phyloP scores from a whole-genome alignment of 2,113 vertebrate genomes.

The Cyphomyrus plagiostoma region DNA sequence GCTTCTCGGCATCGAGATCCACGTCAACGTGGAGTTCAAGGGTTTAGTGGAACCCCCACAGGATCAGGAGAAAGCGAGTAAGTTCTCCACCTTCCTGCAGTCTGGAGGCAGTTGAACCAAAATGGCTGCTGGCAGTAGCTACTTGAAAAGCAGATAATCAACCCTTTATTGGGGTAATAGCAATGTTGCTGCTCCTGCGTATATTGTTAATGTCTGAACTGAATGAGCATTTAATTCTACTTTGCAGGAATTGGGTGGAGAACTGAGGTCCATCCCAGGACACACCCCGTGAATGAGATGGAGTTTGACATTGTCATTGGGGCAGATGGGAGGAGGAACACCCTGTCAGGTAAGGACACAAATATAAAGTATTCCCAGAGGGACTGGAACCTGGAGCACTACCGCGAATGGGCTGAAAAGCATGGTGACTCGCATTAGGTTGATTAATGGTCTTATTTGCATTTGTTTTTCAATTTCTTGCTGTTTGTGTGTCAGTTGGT shows the following conservation, averaged over 20 bases:
- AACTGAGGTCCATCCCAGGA: slow-evolving; percentile 75
- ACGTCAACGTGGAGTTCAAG: slow-evolving; percentile 89
- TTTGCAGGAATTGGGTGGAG: slow-evolving; percentile 82
- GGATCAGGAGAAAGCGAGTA: slow-evolving; percentile 74
- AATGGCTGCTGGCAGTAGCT: neutral
- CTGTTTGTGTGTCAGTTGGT: neutral
- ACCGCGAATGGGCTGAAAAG: neutral
- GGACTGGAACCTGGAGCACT: neutral
- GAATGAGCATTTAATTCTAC: neutral
- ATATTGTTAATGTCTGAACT: neutral
- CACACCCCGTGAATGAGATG: slow-evolving; percentile 75
- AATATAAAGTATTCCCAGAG: neutral
- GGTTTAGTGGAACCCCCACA: slow-evolving; percentile 76
- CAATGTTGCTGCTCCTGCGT: neutral
- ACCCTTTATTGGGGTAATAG: neutral
- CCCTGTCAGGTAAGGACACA: slow-evolving; percentile 73
- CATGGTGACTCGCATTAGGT: neutral
- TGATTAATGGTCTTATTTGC: neutral
- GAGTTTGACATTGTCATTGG: slow-evolving; percentile 90
- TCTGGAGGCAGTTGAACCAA: neutral
- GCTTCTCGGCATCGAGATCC: slow-evolving; percentile 87
- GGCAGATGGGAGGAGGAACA: slow-evolving; percentile 90
- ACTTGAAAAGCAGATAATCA: neutral
- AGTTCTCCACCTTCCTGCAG: slow-evolving; percentile 38
- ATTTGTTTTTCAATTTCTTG: neutral